These are phyloP conservation scores for Digitonthophagus gazella DNA, from an alignment of 2,888 invertebrate genomes.

Conservation along the genomic window DNA sequence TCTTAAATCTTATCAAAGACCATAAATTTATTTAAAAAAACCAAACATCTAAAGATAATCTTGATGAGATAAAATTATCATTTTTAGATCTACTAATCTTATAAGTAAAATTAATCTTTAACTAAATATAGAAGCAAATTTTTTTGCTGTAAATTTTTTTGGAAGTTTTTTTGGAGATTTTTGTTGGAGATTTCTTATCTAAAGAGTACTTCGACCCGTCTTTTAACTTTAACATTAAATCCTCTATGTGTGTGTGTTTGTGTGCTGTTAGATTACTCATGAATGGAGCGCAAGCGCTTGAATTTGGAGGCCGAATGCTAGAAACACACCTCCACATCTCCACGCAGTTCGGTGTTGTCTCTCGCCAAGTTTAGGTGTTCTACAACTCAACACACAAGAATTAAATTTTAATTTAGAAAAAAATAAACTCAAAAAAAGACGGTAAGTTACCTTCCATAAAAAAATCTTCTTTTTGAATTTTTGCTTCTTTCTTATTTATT, in stretches of 20 bases:
- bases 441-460: conserved; percentile 2
- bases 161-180: neutral
- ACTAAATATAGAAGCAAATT: no score
- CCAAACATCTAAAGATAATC: no score
- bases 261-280: neutral
- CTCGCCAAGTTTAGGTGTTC: conserved; percentile 2
- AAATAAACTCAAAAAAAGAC: neutral
- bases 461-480: neutral
- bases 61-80: no score
- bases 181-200: neutral
- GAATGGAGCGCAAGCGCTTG: conserved; percentile 10
- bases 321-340: neutral
- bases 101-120: no score
- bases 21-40: no score
- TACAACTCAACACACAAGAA: neutral
- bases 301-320: neutral
- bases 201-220: neutral
- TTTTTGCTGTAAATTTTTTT: neutral
- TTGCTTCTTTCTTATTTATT: neutral
- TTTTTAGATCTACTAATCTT: no score
- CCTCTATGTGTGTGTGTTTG: neutral
- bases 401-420: neutral
- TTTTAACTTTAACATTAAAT: neutral
- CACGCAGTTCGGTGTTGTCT: conserved; percentile 14
- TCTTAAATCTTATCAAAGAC: no score